phyloP scores from a whole-genome alignment of 2,797 vertebrate species.

The Cyprinella venusta region DNA sequence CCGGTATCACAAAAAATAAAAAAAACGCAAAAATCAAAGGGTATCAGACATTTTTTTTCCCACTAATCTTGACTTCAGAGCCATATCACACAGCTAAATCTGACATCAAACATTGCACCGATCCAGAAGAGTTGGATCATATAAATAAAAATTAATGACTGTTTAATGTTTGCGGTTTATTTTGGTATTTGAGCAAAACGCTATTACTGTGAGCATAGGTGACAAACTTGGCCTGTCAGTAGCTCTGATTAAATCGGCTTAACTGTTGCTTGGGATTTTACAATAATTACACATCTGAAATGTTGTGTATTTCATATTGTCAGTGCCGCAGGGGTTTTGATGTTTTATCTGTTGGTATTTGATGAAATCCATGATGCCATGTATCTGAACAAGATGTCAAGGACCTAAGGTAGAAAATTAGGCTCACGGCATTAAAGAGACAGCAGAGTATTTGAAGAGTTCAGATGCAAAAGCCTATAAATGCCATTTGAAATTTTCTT shows the following conservation, averaged over 20 bases:
- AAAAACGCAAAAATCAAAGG: constrained; percentile 50
- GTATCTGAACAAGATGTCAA: too few species aligned
- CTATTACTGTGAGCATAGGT: constrained; percentile 5
- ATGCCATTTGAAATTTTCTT: too few species aligned
- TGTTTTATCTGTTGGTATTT: too few species aligned
- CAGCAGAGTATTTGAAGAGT: too few species aligned
- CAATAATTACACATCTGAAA: constrained; percentile 2
- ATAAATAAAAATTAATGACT: constrained; percentile 14
- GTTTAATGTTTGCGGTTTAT: constrained; percentile 15
- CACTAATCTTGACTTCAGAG: constrained; percentile 50
- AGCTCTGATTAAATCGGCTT: neutral
- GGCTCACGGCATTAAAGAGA: too few species aligned
- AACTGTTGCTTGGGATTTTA: neutral
- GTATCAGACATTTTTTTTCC: constrained; percentile 39
- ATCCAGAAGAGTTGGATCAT: constrained; percentile 48
- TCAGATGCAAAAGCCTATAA: too few species aligned
- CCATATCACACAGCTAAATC: constrained; percentile 57
- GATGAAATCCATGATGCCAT: too few species aligned
- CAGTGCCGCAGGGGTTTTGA: too few species aligned
- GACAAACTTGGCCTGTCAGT: neutral
- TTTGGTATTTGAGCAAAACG: constrained; percentile 12
- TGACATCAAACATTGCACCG: constrained; percentile 52
- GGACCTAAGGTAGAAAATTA: too few species aligned
- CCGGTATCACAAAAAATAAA: neutral
- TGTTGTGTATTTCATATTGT: neutral